A percentile compares a stretch with the other conserved stretches of the same genome.
Evolutionary conservation across 92 coral and sea anemone genomes (phyloP).

Genomic region (Phenganax stokvisi): DNA sequence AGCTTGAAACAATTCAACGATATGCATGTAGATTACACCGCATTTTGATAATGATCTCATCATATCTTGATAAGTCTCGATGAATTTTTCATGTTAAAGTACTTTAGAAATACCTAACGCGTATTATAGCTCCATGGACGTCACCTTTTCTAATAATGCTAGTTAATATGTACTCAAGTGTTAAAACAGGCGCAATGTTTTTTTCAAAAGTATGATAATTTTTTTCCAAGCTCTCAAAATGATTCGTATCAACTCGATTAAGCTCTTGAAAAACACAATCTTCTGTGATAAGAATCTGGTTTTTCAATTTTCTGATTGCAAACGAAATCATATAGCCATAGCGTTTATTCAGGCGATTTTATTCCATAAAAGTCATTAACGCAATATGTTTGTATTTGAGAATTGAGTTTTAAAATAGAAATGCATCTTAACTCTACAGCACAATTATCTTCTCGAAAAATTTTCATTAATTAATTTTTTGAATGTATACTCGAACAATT

Average conservation of each 20-base stretch:
- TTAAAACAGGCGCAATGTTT: not conserved
- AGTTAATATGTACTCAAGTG: not conserved
- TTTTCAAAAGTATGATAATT: not conserved
- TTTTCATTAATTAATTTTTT: not conserved
- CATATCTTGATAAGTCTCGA: too few relatives aligned
- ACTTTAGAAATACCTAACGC: not conserved
- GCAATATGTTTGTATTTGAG: not conserved
- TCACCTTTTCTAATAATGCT: not conserved
- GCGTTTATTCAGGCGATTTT: not conserved
- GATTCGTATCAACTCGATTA: not conserved
- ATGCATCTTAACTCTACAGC: not conserved
- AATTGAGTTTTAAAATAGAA: not conserved
- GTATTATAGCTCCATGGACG: not conserved
- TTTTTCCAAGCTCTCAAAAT: not conserved
- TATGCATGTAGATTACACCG: too few relatives aligned
- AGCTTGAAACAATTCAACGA: too few relatives aligned
- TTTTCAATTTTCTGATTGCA: not conserved
- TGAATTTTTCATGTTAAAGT: too few relatives aligned
- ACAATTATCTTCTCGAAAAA: not conserved
- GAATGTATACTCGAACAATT: not conserved
- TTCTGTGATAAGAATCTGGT: not conserved
- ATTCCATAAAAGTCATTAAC: not conserved
- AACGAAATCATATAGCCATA: not conserved
- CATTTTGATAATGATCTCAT: too few relatives aligned
- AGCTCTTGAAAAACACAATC: not conserved